phyloP scores from a whole-genome alignment of 2,113 vertebrate genomes.

The Equus quagga region DNA sequence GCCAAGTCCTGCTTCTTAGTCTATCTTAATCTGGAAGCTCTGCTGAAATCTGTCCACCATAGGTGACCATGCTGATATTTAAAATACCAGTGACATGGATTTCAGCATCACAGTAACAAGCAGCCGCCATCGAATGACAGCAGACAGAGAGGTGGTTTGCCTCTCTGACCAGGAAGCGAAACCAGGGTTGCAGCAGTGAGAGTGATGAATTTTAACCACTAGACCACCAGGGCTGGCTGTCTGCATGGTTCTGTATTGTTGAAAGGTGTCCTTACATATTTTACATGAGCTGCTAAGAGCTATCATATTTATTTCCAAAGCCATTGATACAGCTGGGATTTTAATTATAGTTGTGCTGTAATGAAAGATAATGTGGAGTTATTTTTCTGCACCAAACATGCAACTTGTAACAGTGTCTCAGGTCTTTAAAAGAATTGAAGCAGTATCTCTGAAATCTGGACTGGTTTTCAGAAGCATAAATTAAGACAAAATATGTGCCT shows the following conservation, averaged over 20 bases:
- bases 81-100: too few species aligned
- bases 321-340: constrained; percentile 40
- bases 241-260: neutral
- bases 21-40: too few species aligned
- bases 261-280: neutral
- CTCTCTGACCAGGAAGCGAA: too few species aligned
- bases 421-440: constrained; percentile 61
- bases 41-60: too few species aligned
- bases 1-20: too few species aligned
- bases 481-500: constrained; percentile 19
- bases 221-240: too few species aligned
- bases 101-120: too few species aligned
- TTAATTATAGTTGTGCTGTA: constrained; percentile 45
- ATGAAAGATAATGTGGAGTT: neutral
- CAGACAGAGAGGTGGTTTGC: too few species aligned
- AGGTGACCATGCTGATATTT: too few species aligned
- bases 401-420: constrained; percentile 17
- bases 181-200: too few species aligned
- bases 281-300: constrained; percentile 5
- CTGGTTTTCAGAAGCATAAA: constrained; percentile 48
- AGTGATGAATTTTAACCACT: too few species aligned
- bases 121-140: too few species aligned
- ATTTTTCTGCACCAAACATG: neutral
- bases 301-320: constrained; percentile 10
- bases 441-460: neutral